These are phyloP conservation scores for Serripes groenlandicus DNA, from an alignment of 2,888 invertebrate genomes.

Conservation along the genomic window DNA sequence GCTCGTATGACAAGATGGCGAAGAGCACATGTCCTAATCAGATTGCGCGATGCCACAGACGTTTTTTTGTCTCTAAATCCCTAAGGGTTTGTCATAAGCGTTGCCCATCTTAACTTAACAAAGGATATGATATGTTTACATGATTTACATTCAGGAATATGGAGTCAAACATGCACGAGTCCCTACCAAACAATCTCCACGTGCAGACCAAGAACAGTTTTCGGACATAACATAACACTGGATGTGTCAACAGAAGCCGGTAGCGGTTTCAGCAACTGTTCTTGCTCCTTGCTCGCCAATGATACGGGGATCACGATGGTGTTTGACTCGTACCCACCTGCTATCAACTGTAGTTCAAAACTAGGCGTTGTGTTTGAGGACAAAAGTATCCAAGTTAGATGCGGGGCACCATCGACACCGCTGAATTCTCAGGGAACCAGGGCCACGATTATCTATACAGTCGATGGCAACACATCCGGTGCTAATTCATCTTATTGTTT, in stretches of 20 bases:
- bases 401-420: slow-evolving; percentile 29
- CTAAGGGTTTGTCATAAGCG: no score
- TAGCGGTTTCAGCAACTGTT: slow-evolving; percentile 18
- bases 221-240: slow-evolving; percentile 29
- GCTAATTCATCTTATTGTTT: slow-evolving; percentile 45
- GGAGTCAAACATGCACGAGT: slow-evolving; percentile 13
- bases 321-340: slow-evolving; percentile 25
- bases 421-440: slow-evolving; percentile 25
- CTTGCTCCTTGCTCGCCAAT: slow-evolving; percentile 27
- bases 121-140: no score
- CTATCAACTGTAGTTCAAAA: slow-evolving; percentile 34
- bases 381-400: slow-evolving; percentile 35
- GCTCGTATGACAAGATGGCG: no score
- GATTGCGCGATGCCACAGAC: no score
- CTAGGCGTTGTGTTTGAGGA: slow-evolving; percentile 43
- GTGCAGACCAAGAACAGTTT: slow-evolving; percentile 31
- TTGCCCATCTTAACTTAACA: no score
- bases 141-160: slow-evolving; percentile 18
- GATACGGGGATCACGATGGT: slow-evolving; percentile 17
- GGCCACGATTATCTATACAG: slow-evolving; percentile 20
- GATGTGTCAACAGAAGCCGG: slow-evolving; percentile 38
- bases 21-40: no score
- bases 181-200: slow-evolving; percentile 30
- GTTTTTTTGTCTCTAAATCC: no score
- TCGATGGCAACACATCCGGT: background rate